phyloP scores from a whole-genome alignment of 1,140 invertebrate genomes.

The Araneus ventricosus region DNA sequence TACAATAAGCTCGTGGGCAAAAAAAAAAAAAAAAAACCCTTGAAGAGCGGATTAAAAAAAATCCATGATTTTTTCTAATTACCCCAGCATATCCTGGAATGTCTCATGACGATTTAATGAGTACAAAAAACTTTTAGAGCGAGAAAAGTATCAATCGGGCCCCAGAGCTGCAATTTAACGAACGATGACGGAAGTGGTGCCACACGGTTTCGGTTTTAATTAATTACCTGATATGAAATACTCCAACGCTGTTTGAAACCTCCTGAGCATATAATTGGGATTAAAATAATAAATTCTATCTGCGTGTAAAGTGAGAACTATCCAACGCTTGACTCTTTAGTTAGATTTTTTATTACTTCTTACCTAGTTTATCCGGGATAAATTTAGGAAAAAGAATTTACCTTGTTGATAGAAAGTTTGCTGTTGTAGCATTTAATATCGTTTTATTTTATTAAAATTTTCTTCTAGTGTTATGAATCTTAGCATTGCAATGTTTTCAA shows the following conservation, averaged over 20 bases:
- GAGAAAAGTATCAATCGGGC: not conserved
- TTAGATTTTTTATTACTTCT: not conserved
- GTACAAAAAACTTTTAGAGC: not conserved
- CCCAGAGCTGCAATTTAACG: not conserved
- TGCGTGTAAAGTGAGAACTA: not conserved
- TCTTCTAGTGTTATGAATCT: too few species aligned
- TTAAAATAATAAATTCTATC: not conserved
- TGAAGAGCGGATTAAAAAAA: not conserved
- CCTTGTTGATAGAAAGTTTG: too few species aligned
- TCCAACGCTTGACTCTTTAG: not conserved
- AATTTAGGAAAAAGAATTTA: too few species aligned
- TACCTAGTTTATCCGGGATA: too few species aligned
- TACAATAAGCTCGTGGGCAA: not conserved
- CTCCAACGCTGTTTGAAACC: not conserved
- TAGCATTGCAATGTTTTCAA: too few species aligned
- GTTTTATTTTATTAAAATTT: too few species aligned
- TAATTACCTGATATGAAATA: not conserved
- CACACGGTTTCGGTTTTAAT: not conserved
- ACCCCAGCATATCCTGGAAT: not conserved
- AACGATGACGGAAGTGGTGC: not conserved
- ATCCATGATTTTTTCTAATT: not conserved
- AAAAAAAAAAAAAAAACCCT: not conserved
- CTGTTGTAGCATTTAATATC: too few species aligned
- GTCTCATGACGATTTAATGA: not conserved
- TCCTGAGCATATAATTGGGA: not conserved